Evolutionary conservation across 1,140 invertebrate species (phyloP).

Genomic region (Orius laevigatus): DNA sequence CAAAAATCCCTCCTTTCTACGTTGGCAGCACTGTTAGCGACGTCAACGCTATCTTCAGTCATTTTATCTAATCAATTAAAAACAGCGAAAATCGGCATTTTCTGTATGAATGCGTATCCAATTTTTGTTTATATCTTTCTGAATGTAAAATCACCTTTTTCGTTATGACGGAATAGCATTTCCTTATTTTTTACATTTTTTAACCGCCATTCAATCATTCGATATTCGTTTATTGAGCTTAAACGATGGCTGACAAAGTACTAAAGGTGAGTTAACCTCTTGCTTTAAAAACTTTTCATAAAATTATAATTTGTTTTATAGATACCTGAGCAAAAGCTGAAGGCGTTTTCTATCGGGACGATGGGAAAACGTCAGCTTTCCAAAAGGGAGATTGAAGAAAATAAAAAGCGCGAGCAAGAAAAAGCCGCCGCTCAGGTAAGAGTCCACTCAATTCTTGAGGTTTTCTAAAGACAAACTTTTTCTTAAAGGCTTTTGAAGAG

Average conservation of each 20-base stretch:
- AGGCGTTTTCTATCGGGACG: slow-evolving; percentile 64
- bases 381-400: slow-evolving; percentile 75
- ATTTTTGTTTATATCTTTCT: too few relatives aligned
- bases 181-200: too few relatives aligned
- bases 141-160: too few relatives aligned
- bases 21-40: too few relatives aligned
- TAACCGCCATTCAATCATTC: too few relatives aligned
- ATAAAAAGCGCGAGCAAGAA: slow-evolving; percentile 75
- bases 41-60: too few relatives aligned
- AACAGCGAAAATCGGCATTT: too few relatives aligned
- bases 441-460: slow-evolving; percentile 1
- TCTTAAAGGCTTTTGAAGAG: slow-evolving; percentile 72
- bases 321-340: slow-evolving; percentile 58
- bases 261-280: slow-evolving; percentile 14
- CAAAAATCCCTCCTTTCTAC: too few relatives aligned
- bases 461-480: neutral
- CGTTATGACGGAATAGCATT: too few relatives aligned
- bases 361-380: slow-evolving; percentile 66
- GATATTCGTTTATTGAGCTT: too few relatives aligned
- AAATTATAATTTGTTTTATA: slow-evolving; percentile 22
- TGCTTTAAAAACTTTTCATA: neutral
- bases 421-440: slow-evolving; percentile 60
- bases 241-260: slow-evolving; percentile 39
- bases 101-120: too few relatives aligned
- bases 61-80: too few relatives aligned